Evolutionary conservation across 2,797 vertebrate species (phyloP).

Genomic region (Alosa sapidissima): DNA sequence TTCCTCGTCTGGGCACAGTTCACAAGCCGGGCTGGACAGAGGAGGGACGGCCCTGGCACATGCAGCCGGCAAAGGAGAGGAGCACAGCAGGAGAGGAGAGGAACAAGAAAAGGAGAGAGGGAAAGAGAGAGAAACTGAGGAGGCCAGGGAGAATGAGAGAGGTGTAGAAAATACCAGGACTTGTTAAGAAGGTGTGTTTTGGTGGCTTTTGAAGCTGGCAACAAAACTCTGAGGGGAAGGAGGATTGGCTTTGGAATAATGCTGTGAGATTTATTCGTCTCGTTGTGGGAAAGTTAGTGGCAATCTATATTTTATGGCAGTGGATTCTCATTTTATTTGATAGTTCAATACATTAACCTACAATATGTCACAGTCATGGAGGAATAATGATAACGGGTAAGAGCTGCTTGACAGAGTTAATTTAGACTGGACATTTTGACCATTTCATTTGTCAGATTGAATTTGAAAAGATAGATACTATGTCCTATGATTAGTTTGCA

Average conservation of each 20-base stretch:
- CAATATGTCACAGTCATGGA: not conserved
- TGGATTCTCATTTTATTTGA: not conserved
- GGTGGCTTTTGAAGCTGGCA: not conserved
- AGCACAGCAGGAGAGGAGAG: constrained; percentile 33
- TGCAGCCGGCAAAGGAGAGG: not conserved
- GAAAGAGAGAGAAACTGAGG: not conserved
- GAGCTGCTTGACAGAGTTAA: not conserved
- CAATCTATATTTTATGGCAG: not conserved
- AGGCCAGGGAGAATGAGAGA: not conserved
- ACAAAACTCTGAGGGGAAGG: not conserved
- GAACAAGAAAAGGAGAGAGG: constrained; percentile 34
- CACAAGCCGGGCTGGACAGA: constrained; percentile 55
- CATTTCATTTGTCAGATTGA: not conserved
- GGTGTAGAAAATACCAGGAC: constrained; percentile 36
- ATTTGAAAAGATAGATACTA: not conserved
- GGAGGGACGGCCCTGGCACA: constrained; percentile 49
- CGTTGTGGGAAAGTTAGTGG: not conserved
- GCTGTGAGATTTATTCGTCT: not conserved
- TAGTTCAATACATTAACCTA: not conserved
- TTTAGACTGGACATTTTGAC: not conserved
- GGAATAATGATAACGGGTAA: constrained; percentile 10
- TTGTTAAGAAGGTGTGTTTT: constrained; percentile 24
- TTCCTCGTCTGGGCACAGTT: constrained; percentile 73
- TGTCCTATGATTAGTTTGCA: not conserved
- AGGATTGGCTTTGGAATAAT: not conserved